phyloP scores from a whole-genome alignment of 2,888 invertebrate species.

The Pardosa pseudoannulata region DNA sequence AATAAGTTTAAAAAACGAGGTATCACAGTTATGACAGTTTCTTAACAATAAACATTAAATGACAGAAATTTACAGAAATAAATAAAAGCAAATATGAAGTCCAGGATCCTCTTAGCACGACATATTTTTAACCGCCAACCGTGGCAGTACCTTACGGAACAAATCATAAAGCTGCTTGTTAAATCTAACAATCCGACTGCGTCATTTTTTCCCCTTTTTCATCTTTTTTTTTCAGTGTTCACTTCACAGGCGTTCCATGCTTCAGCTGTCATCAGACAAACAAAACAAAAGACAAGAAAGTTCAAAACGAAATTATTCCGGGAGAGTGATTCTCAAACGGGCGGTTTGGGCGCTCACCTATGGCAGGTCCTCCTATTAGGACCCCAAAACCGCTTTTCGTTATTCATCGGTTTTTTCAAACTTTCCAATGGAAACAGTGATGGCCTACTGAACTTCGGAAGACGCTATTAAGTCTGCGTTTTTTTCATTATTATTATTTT shows the following conservation, averaged over 20 bases:
- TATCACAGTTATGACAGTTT: no score
- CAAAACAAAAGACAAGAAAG: conserved; percentile 37
- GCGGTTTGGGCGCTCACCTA: conserved; percentile 53
- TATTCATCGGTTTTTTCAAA: conserved; percentile 17
- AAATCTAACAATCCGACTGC: not conserved
- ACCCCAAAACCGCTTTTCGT: conserved; percentile 36
- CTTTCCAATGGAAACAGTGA: not conserved
- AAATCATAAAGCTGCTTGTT: not conserved
- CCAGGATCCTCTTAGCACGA: not conserved
- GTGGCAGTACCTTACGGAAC: not conserved
- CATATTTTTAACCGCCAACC: not conserved
- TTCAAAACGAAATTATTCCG: conserved; percentile 54
- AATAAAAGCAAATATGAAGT: no score
- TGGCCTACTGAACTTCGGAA: conserved; percentile 59
- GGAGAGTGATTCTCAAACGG: conserved; percentile 35
- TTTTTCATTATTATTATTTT: not conserved
- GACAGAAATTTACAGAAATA: no score
- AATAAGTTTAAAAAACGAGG: no score
- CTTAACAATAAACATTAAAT: no score
- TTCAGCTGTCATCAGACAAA: conserved; percentile 29
- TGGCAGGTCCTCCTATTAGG: conserved; percentile 2
- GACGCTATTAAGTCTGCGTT: conserved; percentile 18
- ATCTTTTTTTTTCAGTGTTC: conserved; percentile 4
- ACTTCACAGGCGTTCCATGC: not conserved
- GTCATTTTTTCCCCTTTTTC: not conserved